These are phyloP conservation scores for Lasiommata megera DNA, from an alignment of 2,888 invertebrate genomes.

Conservation along the genomic window DNA sequence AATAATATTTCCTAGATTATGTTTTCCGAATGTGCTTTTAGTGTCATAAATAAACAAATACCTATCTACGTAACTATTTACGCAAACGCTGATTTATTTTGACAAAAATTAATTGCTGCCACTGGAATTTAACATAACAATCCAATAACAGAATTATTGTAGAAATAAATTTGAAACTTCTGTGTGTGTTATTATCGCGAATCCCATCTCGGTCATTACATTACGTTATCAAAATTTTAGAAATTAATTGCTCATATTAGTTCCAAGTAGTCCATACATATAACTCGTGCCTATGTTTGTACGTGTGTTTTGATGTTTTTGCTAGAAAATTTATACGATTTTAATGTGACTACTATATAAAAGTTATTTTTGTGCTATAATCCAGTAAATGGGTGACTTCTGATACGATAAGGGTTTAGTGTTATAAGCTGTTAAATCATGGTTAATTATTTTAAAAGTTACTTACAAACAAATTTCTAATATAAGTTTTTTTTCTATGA, in stretches of 20 bases:
- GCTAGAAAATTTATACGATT: background rate
- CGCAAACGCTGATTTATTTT: background rate
- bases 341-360: no score
- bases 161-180: conserved; percentile 23
- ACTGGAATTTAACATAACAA: background rate
- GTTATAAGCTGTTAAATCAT: no score
- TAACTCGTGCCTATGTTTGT: background rate
- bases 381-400: no score
- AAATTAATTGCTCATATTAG: conserved; percentile 39
- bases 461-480: no score
- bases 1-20: no score
- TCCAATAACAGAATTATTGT: conserved; percentile 10
- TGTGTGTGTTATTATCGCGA: conserved; percentile 33
- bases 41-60: no score
- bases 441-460: no score
- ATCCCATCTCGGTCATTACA: conserved; percentile 36
- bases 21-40: background rate
- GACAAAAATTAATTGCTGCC: background rate
- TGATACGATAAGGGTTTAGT: no score
- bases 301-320: background rate
- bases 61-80: background rate
- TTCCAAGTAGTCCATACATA: conserved; percentile 21
- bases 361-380: no score
- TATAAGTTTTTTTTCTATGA: no score
- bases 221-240: conserved; percentile 33